phyloP scores from a whole-genome alignment of 2,113 vertebrate genomes.

The Labeo catla region DNA sequence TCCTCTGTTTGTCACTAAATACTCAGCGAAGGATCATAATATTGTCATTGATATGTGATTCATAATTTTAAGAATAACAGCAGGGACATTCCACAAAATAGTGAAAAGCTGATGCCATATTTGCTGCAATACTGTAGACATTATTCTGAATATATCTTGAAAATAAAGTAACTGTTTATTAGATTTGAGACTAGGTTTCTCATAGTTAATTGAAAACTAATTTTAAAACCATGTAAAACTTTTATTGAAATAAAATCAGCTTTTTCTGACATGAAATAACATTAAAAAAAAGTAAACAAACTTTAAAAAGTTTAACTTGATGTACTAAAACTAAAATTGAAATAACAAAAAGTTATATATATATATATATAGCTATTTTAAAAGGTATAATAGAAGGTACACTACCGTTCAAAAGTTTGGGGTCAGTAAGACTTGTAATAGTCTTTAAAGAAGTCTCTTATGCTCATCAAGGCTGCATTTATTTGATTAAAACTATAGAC shows the following conservation, averaged over 20 bases:
- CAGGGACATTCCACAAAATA: not conserved
- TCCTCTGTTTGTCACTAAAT: slow-evolving; percentile 17
- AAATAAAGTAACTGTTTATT: not conserved
- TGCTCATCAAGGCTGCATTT: no score
- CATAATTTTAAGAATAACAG: slow-evolving; percentile 30
- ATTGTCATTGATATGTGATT: slow-evolving; percentile 17
- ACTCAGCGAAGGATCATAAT: slow-evolving; percentile 26
- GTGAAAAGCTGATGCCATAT: not conserved
- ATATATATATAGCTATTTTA: no score
- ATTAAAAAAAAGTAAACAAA: no score
- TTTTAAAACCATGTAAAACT: not conserved
- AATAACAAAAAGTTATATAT: no score
- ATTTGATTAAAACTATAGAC: no score
- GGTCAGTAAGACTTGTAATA: no score
- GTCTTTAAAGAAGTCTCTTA: no score
- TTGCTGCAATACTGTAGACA: not conserved
- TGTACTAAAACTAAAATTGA: no score
- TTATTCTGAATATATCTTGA: not conserved
- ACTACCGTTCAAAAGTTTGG: no score
- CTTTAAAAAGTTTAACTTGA: no score
- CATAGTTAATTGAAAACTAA: not conserved
- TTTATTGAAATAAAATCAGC: not conserved
- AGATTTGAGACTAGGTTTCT: not conserved
- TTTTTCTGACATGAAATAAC: not conserved
- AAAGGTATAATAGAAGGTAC: no score